Percentiles rank a stretch among this genome's conserved stretches.
phyloP scores from a whole-genome alignment of 2,113 vertebrate species.

The Corapipo altera region DNA sequence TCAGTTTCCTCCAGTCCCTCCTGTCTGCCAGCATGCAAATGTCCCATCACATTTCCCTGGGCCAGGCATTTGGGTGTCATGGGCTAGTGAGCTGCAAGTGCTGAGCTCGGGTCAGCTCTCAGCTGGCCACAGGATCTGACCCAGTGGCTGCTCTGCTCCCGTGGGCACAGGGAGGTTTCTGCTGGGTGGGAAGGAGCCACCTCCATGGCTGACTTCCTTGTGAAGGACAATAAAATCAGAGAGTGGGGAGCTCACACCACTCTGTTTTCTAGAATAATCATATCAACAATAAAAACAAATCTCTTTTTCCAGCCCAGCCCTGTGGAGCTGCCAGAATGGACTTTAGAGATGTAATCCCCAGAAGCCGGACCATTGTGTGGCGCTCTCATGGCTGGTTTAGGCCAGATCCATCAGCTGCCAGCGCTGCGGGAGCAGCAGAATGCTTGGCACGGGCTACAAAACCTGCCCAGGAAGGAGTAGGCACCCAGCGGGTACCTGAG shows the following conservation, averaged over 20 bases:
- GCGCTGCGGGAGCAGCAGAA: background rate
- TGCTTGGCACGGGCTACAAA: accelerated
- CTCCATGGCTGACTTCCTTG: background rate
- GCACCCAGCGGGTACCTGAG: accelerated
- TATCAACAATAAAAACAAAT: background rate
- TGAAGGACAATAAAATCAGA: background rate
- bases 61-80: accelerated
- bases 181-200: accelerated
- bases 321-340: background rate
- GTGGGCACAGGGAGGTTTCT: background rate
- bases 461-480: background rate
- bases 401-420: background rate
- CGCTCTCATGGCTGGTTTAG: background rate
- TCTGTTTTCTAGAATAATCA: background rate
- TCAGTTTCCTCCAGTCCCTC: background rate
- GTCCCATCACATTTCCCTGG: background rate
- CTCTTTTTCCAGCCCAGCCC: background rate
- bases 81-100: background rate
- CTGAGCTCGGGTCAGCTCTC: accelerated
- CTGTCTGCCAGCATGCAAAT: background rate
- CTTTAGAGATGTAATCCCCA: background rate
- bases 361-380: background rate
- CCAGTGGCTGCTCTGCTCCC: background rate
- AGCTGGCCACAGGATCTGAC: background rate
- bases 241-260: background rate